These are phyloP conservation scores for Dolichopus griseipennis DNA, from an alignment of 2,888 invertebrate species.

Conservation along the genomic window DNA sequence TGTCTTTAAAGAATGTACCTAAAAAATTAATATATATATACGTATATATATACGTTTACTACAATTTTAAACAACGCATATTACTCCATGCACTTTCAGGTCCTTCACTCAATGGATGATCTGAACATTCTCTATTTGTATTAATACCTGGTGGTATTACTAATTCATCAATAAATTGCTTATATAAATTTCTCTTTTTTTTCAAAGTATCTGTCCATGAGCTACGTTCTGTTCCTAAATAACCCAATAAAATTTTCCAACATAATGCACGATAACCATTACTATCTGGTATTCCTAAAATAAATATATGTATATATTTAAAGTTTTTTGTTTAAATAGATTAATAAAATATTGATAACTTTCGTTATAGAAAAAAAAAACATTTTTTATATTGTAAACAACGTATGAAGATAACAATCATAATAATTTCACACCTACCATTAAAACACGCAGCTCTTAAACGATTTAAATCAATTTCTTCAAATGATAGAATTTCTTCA, in stretches of 20 bases:
- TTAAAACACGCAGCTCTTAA: slow-evolving; percentile 67
- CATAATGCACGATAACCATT: slow-evolving; percentile 71
- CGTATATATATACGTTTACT: too few species aligned
- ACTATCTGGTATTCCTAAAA: slow-evolving; percentile 77
- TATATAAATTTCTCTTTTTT: slow-evolving; percentile 71
- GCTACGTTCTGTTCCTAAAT: slow-evolving; percentile 61
- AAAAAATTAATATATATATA: background rate
- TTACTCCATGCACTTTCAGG: slow-evolving; percentile 89
- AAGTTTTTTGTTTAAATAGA: background rate
- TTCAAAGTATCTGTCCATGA: slow-evolving; percentile 60
- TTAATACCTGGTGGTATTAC: slow-evolving; percentile 72
- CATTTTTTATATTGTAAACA: background rate
- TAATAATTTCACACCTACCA: slow-evolving; percentile 49
- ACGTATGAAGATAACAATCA: background rate
- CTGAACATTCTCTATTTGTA: slow-evolving; percentile 47
- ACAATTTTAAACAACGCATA: background rate
- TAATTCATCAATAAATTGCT: slow-evolving; percentile 79
- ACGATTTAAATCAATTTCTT: slow-evolving; percentile 60
- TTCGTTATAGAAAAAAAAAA: background rate
- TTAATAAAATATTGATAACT: background rate
- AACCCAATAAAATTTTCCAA: slow-evolving; percentile 83
- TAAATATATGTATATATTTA: background rate
- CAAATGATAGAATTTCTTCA: slow-evolving; percentile 59
- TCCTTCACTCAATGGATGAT: slow-evolving; percentile 88
- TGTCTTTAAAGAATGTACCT: slow-evolving; percentile 84